These are phyloP conservation scores for Diadumene lineata DNA, from an alignment of 92 coral and sea anemone genomes.

Conservation along the genomic window DNA sequence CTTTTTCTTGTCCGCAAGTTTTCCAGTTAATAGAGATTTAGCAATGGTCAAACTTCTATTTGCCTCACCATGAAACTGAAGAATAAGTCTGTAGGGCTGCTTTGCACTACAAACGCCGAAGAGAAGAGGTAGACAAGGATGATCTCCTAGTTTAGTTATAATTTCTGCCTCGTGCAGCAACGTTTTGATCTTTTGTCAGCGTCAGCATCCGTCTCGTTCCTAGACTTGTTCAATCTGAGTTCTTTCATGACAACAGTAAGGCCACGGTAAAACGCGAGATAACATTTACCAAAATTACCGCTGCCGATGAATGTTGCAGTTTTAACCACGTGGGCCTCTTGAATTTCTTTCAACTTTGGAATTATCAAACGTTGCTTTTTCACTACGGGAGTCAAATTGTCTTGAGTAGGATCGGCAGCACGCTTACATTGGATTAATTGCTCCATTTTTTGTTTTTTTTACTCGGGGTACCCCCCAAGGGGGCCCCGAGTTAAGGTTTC, in stretches of 20 bases:
- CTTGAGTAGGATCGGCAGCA: no score
- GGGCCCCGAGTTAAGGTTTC: no score
- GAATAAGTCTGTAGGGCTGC: slow-evolving; percentile 1
- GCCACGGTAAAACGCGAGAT: slow-evolving; percentile 38
- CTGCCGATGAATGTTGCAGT: slow-evolving; percentile 32
- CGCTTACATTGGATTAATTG: no score
- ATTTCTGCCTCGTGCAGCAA: slow-evolving; percentile 20
- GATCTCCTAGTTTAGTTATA: slow-evolving; percentile 19
- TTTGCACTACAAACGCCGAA: slow-evolving; percentile 25
- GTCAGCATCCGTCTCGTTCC: not conserved
- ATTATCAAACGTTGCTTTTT: no score
- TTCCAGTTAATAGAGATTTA: not conserved
- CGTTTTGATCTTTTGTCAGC: slow-evolving; percentile 13
- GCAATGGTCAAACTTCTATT: not conserved
- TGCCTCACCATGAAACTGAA: slow-evolving; percentile 10
- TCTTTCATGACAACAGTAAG: slow-evolving; percentile 12
- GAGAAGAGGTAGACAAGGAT: slow-evolving; percentile 25
- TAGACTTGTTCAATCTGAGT: not conserved
- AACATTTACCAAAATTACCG: slow-evolving; percentile 46
- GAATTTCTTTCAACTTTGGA: slow-evolving; percentile 19
- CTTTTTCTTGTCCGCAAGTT: not conserved
- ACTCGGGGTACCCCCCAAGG: no score
- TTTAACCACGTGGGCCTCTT: slow-evolving; percentile 24
- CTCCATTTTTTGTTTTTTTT: no score
- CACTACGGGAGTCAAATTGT: no score